phyloP scores from a whole-genome alignment of 2,888 invertebrate species.

The Acleris cristana region DNA sequence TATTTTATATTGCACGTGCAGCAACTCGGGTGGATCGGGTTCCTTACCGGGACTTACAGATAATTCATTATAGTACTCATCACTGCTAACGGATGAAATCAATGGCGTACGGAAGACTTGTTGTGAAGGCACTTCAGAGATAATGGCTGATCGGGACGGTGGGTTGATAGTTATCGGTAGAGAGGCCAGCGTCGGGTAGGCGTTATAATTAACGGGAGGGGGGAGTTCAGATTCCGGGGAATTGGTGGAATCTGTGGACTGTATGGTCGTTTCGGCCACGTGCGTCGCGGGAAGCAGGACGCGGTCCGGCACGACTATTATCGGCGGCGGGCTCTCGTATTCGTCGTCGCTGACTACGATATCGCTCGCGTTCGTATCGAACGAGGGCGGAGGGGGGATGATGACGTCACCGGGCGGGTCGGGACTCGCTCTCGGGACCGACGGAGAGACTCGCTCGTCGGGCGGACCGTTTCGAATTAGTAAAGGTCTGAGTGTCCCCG shows the following conservation, averaged over 20 bases:
- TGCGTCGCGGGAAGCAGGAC: slow-evolving; percentile 69
- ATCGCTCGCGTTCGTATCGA: slow-evolving; percentile 75
- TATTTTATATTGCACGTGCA: slow-evolving; percentile 75
- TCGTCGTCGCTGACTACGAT: slow-evolving; percentile 57
- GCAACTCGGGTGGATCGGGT: slow-evolving; percentile 67
- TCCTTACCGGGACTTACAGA: slow-evolving; percentile 69
- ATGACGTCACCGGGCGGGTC: slow-evolving; percentile 75
- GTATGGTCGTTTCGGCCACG: slow-evolving; percentile 77
- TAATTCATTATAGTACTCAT: slow-evolving; percentile 64
- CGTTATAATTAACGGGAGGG: slow-evolving; percentile 77
- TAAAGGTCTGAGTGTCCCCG: slow-evolving; percentile 65
- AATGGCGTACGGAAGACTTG: slow-evolving; percentile 67
- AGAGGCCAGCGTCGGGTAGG: slow-evolving; percentile 60
- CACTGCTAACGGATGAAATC: slow-evolving; percentile 53
- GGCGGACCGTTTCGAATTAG: slow-evolving; percentile 70
- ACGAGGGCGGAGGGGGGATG: slow-evolving; percentile 79
- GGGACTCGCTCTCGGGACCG: slow-evolving; percentile 60
- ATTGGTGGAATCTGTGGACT: slow-evolving; percentile 71
- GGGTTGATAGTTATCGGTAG: slow-evolving; percentile 38
- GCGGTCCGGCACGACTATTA: slow-evolving; percentile 71
- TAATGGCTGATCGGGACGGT: slow-evolving; percentile 54
- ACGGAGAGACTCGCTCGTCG: slow-evolving; percentile 60
- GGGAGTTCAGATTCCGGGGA: slow-evolving; percentile 73
- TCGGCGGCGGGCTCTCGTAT: slow-evolving; percentile 62
- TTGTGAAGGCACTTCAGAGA: slow-evolving; percentile 68